Evolutionary conservation across 1,140 invertebrate genomes (phyloP), one percentile per base, ranked within the genome.

Genomic region (Stratiolaelaps scimitus): DNA sequence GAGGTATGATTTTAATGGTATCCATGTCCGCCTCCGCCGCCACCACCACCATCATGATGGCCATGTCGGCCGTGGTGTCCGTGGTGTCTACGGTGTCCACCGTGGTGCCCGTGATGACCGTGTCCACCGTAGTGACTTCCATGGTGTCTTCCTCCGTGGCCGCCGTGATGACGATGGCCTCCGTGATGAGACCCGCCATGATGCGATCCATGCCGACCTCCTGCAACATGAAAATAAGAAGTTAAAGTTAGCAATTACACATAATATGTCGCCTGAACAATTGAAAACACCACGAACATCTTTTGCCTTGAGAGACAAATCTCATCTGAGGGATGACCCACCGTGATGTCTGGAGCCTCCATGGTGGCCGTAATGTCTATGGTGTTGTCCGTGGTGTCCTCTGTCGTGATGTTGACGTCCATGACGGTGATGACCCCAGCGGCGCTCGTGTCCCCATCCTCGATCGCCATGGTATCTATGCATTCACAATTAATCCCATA

Each of bases 31-130:
- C 26, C 17, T 23, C 53, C 53, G 53, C 26, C 26, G 23, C 26
- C 17, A 23, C 53, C 17, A 60, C 34, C 23, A n/a, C 47, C 47
- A 5, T 28, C 47, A 15, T 64, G 64, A 64, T 64, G 64, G 17
- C 64, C 64, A 29, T 56, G 30, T 64, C 64, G 20, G 7, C 64
- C 64, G 64, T 64, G 64, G 17, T 29, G 19, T 30, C 64, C 64
- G 64, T 56, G 15, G 29, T 60, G 19, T 45, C 64, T 26, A 5
- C 34, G 5, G 34, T 40, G 34, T 6, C 64, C 64, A n/a, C 64
- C 64, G 28, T 65, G 64, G 29, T 65, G 64, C 15, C 28, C 64
- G 40, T 65, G 64, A 28, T 65, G 64, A 45, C 64, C 28, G 28
- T 65, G 64, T 17, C 15, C 28, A 19, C 64, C 64, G 40, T 65